Conservation (phyloP, 2,113 vertebrate genomes). For the Gymnarchus niloticus region DNA sequence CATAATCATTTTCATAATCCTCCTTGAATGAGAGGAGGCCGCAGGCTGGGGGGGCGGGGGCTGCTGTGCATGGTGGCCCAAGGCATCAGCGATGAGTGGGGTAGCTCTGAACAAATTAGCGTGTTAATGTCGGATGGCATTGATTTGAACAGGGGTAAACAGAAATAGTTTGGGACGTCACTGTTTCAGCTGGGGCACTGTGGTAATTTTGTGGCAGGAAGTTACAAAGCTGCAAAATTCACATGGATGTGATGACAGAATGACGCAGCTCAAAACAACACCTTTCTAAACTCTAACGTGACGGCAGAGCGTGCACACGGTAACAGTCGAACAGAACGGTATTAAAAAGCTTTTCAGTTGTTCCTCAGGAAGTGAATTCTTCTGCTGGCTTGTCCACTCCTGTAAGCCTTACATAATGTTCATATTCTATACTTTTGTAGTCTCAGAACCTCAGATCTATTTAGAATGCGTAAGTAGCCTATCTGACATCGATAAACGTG, state of each 20-base stretch:
- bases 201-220: background rate
- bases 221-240: background rate
- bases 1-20: conserved; percentile 57
- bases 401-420: too few species aligned
- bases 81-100: conserved; percentile 40
- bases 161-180: conserved; percentile 24
- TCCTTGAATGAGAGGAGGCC: conserved; percentile 40
- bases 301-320: too few species aligned
- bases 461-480: too few species aligned
- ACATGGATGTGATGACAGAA: background rate
- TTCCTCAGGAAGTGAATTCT: too few species aligned
- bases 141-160: background rate
- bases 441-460: too few species aligned
- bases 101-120: conserved; percentile 54
- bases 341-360: too few species aligned
- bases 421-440: too few species aligned
- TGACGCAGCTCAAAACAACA: background rate
- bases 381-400: too few species aligned
- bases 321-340: too few species aligned
- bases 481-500: too few species aligned
- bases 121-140: conserved; percentile 54
- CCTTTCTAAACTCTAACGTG: too few species aligned
- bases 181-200: background rate
- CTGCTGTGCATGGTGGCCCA: conserved; percentile 31
- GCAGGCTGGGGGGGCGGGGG: background rate